Evolutionary conservation across 2,113 vertebrate genomes (phyloP).

Genomic region (Clarias magur): DNA sequence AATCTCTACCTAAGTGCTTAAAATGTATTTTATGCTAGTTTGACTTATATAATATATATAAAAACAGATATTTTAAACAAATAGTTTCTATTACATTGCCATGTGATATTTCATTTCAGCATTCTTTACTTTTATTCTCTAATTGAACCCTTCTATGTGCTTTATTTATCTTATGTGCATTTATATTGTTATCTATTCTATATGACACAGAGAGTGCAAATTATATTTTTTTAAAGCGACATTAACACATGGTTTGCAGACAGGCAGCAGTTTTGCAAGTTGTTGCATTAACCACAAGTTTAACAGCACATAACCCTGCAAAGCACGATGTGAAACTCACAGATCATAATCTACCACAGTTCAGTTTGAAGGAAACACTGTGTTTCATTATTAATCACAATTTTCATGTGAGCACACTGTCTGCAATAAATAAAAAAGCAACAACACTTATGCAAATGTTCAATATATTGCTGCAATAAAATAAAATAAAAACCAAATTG

Average conservation of each 20-base stretch:
- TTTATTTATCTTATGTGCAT: neutral
- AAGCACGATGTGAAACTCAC: slow-evolving; percentile 35
- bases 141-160: neutral
- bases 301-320: slow-evolving; percentile 50
- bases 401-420: neutral
- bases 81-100: neutral
- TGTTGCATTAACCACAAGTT: slow-evolving; percentile 57
- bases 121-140: neutral
- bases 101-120: neutral
- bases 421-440: slow-evolving; percentile 2
- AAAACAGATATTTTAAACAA: neutral
- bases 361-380: slow-evolving; percentile 43
- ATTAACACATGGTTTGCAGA: slow-evolving; percentile 17
- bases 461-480: neutral
- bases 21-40: neutral
- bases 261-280: neutral
- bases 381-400: neutral
- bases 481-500: neutral
- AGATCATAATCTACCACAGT: slow-evolving; percentile 54
- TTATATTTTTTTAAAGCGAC: neutral
- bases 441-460: neutral
- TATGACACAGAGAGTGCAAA: neutral
- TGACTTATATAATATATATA: neutral
- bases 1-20: neutral
- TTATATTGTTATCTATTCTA: neutral